These are phyloP conservation scores for Drosophila robusta DNA, from an alignment of 2,888 invertebrate species.

Conservation along the genomic window DNA sequence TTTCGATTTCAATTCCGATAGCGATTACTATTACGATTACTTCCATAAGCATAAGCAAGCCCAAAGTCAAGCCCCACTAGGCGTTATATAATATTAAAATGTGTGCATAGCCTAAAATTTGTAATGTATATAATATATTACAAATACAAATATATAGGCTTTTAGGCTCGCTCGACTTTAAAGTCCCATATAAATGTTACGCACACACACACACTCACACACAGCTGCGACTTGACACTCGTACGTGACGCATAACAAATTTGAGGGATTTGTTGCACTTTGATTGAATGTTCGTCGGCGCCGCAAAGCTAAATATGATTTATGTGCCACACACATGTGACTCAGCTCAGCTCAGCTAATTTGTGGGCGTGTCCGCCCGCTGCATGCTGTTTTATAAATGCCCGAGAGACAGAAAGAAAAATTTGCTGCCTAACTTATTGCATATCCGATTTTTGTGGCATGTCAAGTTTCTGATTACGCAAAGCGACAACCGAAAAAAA, in stretches of 20 bases:
- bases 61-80: constrained; percentile 6
- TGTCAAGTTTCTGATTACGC: constrained; percentile 27
- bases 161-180: constrained; percentile 39
- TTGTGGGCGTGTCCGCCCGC: constrained; percentile 37
- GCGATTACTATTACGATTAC: constrained; percentile 44
- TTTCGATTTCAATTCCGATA: constrained; percentile 35
- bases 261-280: constrained; percentile 73
- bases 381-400: constrained; percentile 1
- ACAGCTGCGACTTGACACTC: constrained; percentile 50
- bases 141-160: constrained; percentile 21
- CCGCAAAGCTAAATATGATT: constrained; percentile 70
- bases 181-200: constrained; percentile 12
- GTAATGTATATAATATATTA: not conserved
- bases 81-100: constrained; percentile 27
- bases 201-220: constrained; percentile 7
- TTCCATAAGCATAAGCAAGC: constrained; percentile 37
- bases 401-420: not conserved
- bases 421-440: constrained; percentile 40
- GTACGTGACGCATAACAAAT: constrained; percentile 77
- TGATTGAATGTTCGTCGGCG: constrained; percentile 69
- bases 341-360: constrained; percentile 33
- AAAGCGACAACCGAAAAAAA: constrained; percentile 22
- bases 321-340: constrained; percentile 48
- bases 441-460: constrained; percentile 50
- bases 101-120: constrained; percentile 6